Base-by-base conservation (phyloP, 1,140 invertebrate genomes). In the Halictus rubicundus region DNA sequence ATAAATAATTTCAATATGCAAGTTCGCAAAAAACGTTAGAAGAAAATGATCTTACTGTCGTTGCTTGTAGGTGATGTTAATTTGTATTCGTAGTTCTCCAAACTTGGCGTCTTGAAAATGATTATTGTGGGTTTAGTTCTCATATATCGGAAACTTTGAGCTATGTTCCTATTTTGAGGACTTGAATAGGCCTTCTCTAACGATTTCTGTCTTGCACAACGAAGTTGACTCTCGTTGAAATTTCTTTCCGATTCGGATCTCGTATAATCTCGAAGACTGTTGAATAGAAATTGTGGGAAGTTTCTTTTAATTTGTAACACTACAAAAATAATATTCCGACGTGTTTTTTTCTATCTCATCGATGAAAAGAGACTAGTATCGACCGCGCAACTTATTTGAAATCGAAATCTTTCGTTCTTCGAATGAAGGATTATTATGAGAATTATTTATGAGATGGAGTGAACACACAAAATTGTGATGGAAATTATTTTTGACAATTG, bases 141-240 rank as follows among this genome's bases (percentile, higher is more conserved):
- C 96, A 98, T 97, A 88, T 97, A 97, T 27, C 96, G 94, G 90
- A 97, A 97, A 89, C 96, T 96, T 87, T 97, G 96, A 1, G 96
- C 96, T 68, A 97, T 90, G 21, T 95, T 95, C 87, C 95, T 95
- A 87, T 97, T 96, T 88, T 96, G 96, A 14, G 96, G 96, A 87
- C 95, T 96, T 10, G 95, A 88, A 83, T 96, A 96, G 14, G 96
- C 96, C 59, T 95, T 82, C 1, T 95, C 95, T 25, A 96, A 90
- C 25, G 95, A 95, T 84, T 95, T 95, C 12, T 96, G 84, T 66
- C 95, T 93, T 1, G 95, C 95, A 49, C 94, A 92, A 25, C 94
- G 91, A 74, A 96, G 94, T 54, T 95, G 94, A 81, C 94, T 94
- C 80, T 96, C 95, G 85, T 96, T 95, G 84, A 97, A 96, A 82